Conservation (phyloP, 2,797 vertebrate species). For the Carcharodon carcharias region DNA sequence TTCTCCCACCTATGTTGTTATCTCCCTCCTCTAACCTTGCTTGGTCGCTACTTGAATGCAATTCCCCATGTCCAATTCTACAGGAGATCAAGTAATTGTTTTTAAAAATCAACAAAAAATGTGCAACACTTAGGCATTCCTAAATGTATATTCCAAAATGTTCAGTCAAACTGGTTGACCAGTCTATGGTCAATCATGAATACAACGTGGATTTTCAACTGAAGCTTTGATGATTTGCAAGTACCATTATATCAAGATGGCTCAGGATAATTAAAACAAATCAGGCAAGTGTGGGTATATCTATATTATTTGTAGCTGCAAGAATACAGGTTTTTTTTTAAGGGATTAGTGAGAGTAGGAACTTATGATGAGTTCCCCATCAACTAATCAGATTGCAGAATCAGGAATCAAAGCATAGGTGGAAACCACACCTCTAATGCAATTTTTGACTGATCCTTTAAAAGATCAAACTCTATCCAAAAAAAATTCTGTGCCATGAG, state of each 20-base stretch:
- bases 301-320: not conserved
- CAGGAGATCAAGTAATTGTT: not conserved
- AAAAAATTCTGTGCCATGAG: too few relatives aligned
- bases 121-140: not conserved
- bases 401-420: too few relatives aligned
- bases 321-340: not conserved
- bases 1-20: not conserved
- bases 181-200: not conserved
- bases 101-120: not conserved
- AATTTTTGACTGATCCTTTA: too few relatives aligned
- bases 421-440: too few relatives aligned
- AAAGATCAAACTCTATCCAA: too few relatives aligned
- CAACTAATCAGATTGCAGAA: too few relatives aligned
- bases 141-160: not conserved
- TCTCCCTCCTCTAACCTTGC: not conserved
- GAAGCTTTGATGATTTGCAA: not conserved
- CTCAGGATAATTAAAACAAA: not conserved
- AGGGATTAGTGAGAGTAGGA: not conserved
- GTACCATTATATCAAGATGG: not conserved
- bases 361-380: not conserved
- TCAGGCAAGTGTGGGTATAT: not conserved
- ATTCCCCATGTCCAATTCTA: not conserved
- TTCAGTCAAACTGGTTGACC: not conserved
- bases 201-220: not conserved
- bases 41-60: not conserved